A percentile compares a stretch with the other conserved stretches of the same genome.
Evolutionary conservation across 1,140 invertebrate species (phyloP).

Genomic region (Achroia grisella): DNA sequence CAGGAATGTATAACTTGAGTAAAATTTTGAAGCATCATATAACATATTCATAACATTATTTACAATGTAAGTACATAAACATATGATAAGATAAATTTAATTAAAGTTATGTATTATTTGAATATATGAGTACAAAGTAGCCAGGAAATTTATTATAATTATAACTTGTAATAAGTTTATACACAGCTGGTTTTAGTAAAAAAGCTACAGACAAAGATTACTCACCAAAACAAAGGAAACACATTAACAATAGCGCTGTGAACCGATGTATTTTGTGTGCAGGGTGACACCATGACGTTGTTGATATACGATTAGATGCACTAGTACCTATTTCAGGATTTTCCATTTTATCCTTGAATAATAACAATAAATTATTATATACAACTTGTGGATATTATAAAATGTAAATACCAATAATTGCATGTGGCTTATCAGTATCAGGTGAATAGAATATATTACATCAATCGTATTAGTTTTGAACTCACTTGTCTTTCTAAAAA

Average conservation of each 20-base stretch:
- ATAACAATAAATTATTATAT: background rate
- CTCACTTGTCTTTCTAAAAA: too few relatives aligned
- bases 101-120: background rate
- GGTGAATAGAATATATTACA: too few relatives aligned
- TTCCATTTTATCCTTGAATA: conserved; percentile 30
- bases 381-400: background rate
- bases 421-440: too few relatives aligned
- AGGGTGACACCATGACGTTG: conserved; percentile 53
- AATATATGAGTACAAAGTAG: background rate
- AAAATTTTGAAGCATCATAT: too few relatives aligned
- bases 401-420: too few relatives aligned
- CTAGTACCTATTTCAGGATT: conserved; percentile 28
- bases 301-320: conserved; percentile 15
- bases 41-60: too few relatives aligned
- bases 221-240: conserved; percentile 68
- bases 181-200: conserved; percentile 4
- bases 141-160: too few relatives aligned
- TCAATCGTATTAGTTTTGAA: too few relatives aligned
- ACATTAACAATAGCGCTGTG: conserved; percentile 56
- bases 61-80: too few relatives aligned
- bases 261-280: conserved; percentile 50
- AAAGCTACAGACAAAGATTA: conserved; percentile 2
- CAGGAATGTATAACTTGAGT: too few relatives aligned
- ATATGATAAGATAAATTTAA: too few relatives aligned
- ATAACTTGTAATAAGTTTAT: conserved; percentile 1